These are phyloP conservation scores for Pollenia amentaria DNA, from an alignment of 2,888 invertebrate genomes.

Conservation along the genomic window DNA sequence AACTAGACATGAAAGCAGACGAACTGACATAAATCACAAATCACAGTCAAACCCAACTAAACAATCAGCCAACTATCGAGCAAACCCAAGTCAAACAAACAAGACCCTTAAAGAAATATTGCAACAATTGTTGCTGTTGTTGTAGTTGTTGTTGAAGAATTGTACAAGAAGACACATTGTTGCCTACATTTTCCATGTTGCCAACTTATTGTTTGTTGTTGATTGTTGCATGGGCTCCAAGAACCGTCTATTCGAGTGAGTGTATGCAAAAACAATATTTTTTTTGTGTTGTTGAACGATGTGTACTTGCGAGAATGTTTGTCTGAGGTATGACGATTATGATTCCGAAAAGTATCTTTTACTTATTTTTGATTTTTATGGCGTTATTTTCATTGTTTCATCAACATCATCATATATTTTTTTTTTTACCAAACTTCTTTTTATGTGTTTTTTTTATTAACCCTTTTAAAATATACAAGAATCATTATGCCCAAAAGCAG, in stretches of 20 bases:
- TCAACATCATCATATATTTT: conserved; percentile 57
- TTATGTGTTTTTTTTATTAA: conserved; percentile 55
- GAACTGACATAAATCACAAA: conserved; percentile 72
- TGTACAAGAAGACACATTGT: conserved; percentile 27
- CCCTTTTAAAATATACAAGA: conserved; percentile 55
- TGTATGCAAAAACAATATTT: conserved; percentile 44
- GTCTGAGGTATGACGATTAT: conserved; percentile 34
- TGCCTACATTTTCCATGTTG: conserved; percentile 51
- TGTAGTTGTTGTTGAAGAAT: conserved; percentile 36
- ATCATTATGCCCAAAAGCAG: conserved; percentile 73
- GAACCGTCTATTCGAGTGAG: neutral
- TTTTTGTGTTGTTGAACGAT: neutral
- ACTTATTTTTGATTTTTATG: conserved; percentile 37
- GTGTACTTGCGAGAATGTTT: conserved; percentile 7
- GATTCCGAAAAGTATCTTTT: conserved; percentile 41
- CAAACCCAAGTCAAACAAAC: conserved; percentile 10
- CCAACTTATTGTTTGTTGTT: conserved; percentile 49
- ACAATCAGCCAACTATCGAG: conserved; percentile 39
- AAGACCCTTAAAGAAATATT: conserved; percentile 33
- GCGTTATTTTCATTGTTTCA: conserved; percentile 69
- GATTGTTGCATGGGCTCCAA: neutral
- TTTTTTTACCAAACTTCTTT: conserved; percentile 5
- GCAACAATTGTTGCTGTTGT: conserved; percentile 41
- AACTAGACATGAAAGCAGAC: conserved; percentile 65
- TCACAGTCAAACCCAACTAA: conserved; percentile 63